Base-by-base conservation (phyloP, 2,888 invertebrate genomes). In the Argyresthia goedartella region DNA sequence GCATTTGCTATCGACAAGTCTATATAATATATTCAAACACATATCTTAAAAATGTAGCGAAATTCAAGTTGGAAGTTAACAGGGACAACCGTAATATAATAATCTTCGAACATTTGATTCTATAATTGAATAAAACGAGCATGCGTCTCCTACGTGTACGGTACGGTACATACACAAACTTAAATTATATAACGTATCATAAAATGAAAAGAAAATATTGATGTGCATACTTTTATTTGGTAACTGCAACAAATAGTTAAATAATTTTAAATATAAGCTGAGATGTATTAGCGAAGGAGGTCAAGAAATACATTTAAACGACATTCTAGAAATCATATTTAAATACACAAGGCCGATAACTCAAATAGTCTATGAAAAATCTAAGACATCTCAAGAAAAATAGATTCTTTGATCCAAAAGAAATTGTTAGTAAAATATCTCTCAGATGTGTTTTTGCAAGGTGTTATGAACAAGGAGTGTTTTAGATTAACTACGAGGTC, bases 151-250 rank as follows among this genome's bases (percentile, higher is more conserved):
- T 25, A 6, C 25, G 25, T 25, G 3, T 25, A 25, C 25, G n/a
- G n/a, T n/a, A n/a, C 25, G 25, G 25, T 25, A 4, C 3, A 25
- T 25, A 25, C 25, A 25, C 3, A 25, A 41, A 39, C 13, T 42
- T 4, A 42, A 34, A 25, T 16, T 25, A n/a, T n/a, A n/a, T n/a
- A 41, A 25, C 1, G 16, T 41, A 16, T 41, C 15, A 48, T 59
- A 71, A 71, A 69, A 65, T 68, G 73, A 73, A 71, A 69, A 61
- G 66, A 61, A 56, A 59, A 58, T 55, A 13, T 48, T 64, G 55
- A 63, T 62, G 61, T 65, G 67, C 75, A 75, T 77, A 77, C 75
- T 78, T 79, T 81, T 79, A 80, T 80, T 80, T 81, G 82, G 82
- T 82, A 82, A 82, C 81, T 79, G 78, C 73, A 74, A 79, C 70